phyloP scores from a whole-genome alignment of 2,888 invertebrate species.

The Augochlorella aurata region DNA sequence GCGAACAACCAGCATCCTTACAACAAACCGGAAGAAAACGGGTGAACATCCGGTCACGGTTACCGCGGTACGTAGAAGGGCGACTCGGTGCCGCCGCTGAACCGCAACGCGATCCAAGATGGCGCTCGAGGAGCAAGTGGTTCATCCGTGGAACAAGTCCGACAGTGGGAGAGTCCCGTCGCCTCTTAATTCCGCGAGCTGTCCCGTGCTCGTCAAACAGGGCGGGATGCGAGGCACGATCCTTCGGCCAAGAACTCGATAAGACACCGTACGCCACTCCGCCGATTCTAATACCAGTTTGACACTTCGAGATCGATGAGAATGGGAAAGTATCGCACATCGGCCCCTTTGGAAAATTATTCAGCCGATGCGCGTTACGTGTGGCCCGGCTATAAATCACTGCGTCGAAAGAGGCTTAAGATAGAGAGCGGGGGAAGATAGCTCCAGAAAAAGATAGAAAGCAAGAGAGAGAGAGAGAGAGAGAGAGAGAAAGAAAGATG shows the following conservation, averaged over 20 bases:
- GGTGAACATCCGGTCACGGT: too few relatives aligned
- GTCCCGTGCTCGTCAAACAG: not conserved
- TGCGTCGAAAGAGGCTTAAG: not conserved
- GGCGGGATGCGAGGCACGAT: not conserved
- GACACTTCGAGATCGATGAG: constrained; percentile 69
- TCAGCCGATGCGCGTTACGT: constrained; percentile 44
- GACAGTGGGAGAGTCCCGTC: not conserved
- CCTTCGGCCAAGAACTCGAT: constrained; percentile 24
- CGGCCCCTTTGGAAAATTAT: constrained; percentile 57
- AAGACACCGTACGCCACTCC: constrained; percentile 58
- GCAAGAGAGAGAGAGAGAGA: too few relatives aligned
- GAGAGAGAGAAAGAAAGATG: not conserved
- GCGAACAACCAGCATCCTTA: too few relatives aligned
- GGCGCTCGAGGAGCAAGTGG: too few relatives aligned
- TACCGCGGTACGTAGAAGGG: too few relatives aligned
- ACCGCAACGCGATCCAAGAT: too few relatives aligned
- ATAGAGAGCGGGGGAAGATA: not conserved
- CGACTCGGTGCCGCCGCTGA: too few relatives aligned
- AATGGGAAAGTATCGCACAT: constrained; percentile 66
- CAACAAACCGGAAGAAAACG: too few relatives aligned
- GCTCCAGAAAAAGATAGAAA: too few relatives aligned
- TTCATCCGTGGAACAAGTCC: too few relatives aligned
- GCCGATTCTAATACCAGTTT: constrained; percentile 65
- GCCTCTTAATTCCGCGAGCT: constrained; percentile 6
- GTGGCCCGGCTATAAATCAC: constrained; percentile 54